Evolutionary conservation across 1,140 invertebrate genomes (phyloP), one percentile per base, ranked within the genome.

Genomic region (Eriosoma lanigerum): DNA sequence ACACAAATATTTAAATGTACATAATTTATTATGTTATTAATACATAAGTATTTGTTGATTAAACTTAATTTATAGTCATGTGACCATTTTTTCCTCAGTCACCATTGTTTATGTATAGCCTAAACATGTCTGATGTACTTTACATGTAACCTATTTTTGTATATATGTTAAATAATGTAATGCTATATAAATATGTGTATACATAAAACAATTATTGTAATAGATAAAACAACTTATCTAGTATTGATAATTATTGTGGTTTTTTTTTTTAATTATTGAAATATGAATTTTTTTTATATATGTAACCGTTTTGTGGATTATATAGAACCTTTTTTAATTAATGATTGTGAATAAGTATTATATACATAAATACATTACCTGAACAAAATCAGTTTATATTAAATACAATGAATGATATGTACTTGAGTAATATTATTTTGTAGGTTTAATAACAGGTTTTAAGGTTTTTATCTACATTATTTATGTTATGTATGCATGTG

Each of bases 381-480:
- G 75, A 78, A 78, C 75, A 78, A 78, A 78, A 78, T 78, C 75
- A 78, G 54, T 62, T 78, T 46, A 60, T 78, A 62, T 78, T 62
- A 76, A 76, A 76, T 76, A 76, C 38, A 76, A 78, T 60, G 38
- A 78, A 62, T 10, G 75, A 78, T 38, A 62, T 78, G 54, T 78
- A 78, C 75, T 78, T 78, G 32, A 78, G 26, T 78, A 78, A 46
- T 62, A 62, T 78, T 78, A 78, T 21, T 78, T 58, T 60, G 21
- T 78, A 78, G 75, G 24, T 60, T 44, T 78, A 78, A 62, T 78
- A 29, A 46, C 75, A 78, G 72, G 54, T 56, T 58, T 76, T 76
- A 76, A 76, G 72, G 52, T 76, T 76, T 24, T 76, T 76, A 76
- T 56, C 54, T 44, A 58, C 72, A 76, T 58, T 38, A 75, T 58